Evolutionary conservation across 2,888 invertebrate species (phyloP).

Genomic region (Crocallis elinguaria): DNA sequence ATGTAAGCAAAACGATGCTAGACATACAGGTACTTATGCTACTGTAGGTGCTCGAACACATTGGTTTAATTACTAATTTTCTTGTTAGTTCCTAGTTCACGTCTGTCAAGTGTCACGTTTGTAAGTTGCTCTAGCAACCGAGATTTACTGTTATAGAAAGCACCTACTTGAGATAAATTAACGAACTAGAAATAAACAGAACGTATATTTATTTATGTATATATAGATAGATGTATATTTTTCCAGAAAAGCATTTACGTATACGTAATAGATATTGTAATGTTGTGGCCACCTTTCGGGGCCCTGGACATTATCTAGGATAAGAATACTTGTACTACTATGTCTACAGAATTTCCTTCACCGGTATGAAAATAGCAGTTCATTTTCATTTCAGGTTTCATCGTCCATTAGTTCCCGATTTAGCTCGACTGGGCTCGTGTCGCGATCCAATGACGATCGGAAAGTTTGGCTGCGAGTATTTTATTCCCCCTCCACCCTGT

Average conservation of each 20-base stretch:
- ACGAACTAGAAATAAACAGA: background rate
- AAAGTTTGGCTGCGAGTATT: slow-evolving; percentile 76
- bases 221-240: background rate
- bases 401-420: slow-evolving; percentile 49
- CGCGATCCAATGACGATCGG: slow-evolving; percentile 60
- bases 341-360: background rate
- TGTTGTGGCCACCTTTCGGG: too few relatives aligned
- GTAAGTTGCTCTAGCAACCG: slow-evolving; percentile 15
- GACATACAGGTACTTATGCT: background rate
- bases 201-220: background rate
- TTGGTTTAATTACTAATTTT: slow-evolving; percentile 57
- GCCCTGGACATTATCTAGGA: too few relatives aligned
- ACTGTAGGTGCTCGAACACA: slow-evolving; percentile 5
- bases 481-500: slow-evolving; percentile 79
- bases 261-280: too few relatives aligned
- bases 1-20: background rate
- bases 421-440: slow-evolving; percentile 35
- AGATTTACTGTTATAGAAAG: background rate
- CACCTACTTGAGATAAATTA: background rate
- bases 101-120: slow-evolving; percentile 38
- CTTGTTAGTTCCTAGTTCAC: slow-evolving; percentile 39
- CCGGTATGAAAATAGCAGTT: slow-evolving; percentile 5
- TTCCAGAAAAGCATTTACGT: too few relatives aligned
- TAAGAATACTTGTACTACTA: too few relatives aligned
- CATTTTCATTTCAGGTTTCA: slow-evolving; percentile 26